Evolutionary conservation across 2,888 invertebrate species (phyloP).

Genomic region (Chelonus formosanus): DNA sequence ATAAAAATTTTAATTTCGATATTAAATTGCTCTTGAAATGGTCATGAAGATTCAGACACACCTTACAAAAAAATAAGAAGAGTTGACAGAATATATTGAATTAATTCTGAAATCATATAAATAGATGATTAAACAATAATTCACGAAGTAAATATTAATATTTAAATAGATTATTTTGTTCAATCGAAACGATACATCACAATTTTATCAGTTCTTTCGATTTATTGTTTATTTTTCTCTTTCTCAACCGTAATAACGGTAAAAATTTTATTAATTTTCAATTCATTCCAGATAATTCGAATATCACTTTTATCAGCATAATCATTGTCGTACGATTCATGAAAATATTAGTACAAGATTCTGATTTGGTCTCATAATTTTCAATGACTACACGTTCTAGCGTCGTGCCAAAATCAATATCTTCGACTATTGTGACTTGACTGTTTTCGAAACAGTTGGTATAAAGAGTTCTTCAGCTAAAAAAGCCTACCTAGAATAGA

Average conservation of each 20-base stretch:
- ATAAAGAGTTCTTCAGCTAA: conserved; percentile 1
- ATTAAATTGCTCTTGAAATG: conserved; percentile 1
- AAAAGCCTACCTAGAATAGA: conserved; percentile 19
- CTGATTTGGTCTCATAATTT: not conserved
- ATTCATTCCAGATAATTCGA: too few species aligned
- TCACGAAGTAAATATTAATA: conserved; percentile 1
- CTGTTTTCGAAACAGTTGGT: not conserved
- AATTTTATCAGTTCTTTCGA: conserved; percentile 1
- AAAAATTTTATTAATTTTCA: too few species aligned
- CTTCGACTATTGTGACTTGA: conserved; percentile 1
- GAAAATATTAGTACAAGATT: too few species aligned
- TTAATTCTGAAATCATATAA: not conserved
- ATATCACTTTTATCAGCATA: too few species aligned
- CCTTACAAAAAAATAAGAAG: too few species aligned
- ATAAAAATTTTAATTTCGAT: not conserved
- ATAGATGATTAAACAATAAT: conserved; percentile 8
- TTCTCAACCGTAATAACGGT: too few species aligned
- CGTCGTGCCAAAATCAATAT: conserved; percentile 4
- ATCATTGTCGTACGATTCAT: too few species aligned
- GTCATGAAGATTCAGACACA: too few species aligned
- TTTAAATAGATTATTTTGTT: not conserved
- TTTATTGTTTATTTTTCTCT: not conserved
- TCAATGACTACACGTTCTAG: not conserved
- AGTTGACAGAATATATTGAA: too few species aligned
- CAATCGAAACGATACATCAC: conserved; percentile 19